phyloP scores from a whole-genome alignment of 2,888 invertebrate genomes.

The Lepas anatifera region DNA sequence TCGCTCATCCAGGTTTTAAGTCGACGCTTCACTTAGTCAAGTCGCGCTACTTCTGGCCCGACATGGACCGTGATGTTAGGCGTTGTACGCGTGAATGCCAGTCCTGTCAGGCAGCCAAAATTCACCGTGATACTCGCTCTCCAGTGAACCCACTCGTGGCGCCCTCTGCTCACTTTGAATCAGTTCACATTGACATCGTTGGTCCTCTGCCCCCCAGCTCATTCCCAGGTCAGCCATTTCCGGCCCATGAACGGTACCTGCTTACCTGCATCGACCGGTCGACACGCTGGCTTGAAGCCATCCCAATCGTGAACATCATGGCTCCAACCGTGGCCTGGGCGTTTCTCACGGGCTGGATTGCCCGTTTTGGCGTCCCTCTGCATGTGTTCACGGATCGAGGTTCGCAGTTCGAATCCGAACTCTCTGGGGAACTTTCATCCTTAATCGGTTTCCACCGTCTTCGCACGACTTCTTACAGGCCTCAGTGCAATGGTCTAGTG shows the following conservation, averaged over 20 bases:
- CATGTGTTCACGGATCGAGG: conserved; percentile 30
- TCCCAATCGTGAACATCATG: neutral
- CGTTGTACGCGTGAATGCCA: neutral
- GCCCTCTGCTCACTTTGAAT: neutral
- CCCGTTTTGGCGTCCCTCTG: neutral
- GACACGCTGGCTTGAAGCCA: neutral
- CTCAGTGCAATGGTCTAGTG: conserved; percentile 33
- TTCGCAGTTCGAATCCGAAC: conserved; percentile 27
- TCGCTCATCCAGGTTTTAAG: neutral
- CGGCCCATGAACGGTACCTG: neutral
- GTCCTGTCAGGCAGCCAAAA: neutral
- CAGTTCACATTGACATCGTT: neutral
- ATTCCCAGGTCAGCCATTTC: neutral
- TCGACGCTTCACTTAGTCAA: neutral
- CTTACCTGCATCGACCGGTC: neutral
- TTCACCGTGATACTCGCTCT: neutral
- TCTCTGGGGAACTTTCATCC: conserved; percentile 25
- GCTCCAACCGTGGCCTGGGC: neutral
- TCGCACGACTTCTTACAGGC: neutral
- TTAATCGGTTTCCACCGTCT: conserved; percentile 17
- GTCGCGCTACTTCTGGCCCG: neutral
- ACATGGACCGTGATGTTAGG: neutral
- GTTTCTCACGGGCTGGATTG: neutral
- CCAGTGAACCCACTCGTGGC: too few relatives aligned
- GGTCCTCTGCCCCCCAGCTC: neutral